Conservation (phyloP, 2,797 vertebrate species). For the Lacerta agilis region DNA sequence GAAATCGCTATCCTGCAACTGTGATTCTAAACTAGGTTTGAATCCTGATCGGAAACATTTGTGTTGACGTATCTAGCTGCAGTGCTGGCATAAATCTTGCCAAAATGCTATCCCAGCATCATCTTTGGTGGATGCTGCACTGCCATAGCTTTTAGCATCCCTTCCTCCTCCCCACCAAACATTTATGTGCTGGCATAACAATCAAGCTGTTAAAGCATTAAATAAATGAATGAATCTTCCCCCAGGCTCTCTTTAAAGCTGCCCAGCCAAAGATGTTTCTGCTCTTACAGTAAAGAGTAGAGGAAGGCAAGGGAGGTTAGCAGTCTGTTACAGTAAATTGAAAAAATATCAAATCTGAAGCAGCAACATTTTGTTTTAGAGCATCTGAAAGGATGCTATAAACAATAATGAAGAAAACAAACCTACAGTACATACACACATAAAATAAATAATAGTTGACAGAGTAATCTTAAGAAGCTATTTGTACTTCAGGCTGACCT, state of each 20-base stretch:
- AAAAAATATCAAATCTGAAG: conserved; percentile 44
- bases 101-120: neutral
- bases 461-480: conserved; percentile 39
- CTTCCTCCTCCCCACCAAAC: neutral
- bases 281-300: neutral
- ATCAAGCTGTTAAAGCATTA: neutral
- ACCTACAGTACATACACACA: neutral
- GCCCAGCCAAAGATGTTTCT: neutral
- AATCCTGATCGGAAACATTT: neutral
- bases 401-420: conserved; percentile 29
- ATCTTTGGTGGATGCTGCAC: neutral
- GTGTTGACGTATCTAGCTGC: neutral
- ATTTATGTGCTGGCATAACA: neutral
- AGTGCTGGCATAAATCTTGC: neutral
- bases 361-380: conserved; percentile 26
- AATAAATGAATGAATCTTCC: conserved; percentile 28
- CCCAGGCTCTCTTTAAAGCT: neutral
- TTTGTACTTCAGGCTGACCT: conserved; percentile 41
- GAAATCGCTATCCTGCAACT: neutral
- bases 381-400: conserved; percentile 15
- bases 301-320: neutral
- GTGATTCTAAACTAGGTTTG: neutral
- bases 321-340: conserved; percentile 11
- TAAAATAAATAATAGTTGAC: conserved; percentile 38
- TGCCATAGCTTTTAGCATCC: neutral